Base-by-base conservation (phyloP, 2,113 vertebrate genomes). In the Carollia perspicillata region DNA sequence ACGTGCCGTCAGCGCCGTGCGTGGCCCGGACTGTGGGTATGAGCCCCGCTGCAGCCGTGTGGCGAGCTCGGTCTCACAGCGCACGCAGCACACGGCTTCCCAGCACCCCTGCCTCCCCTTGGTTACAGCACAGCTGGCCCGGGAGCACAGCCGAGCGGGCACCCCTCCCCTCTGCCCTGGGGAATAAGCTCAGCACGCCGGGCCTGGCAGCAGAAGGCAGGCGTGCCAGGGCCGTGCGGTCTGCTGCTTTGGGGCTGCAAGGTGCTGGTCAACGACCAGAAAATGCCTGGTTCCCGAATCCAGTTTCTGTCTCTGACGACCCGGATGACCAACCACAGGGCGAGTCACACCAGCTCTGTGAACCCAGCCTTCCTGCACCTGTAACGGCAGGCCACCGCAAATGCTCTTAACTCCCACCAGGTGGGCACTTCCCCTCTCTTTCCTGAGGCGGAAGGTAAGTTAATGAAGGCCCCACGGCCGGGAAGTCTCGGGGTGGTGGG, bases 401-500 rank as follows among this genome's bases (percentile, higher is more conserved):
- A 20, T 51, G 44, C 44, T 33, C 71, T 58, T 5, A 35, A 35
- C 2, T 6, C 10, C 55, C 58, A 40, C 35, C 84, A 11, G 30
- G 26, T 35, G 28, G 51, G 13, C 13, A 5, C 12, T 17, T 17
- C 20, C 2, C 22, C 12, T 37, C 42, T 4, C n/a, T 18, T 47
- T 18, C 40, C 33, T 20, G 63, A 51, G 4, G 11, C 30, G 30
- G 55, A 2, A 88, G 49, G 33, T 30, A 20, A 11, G 12, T 5
- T 11, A n/a, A 23, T 42, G 44, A 8, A 74, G 16, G n/a, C 51
- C 14, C 22, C 1, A 33, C n/a, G 30, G 22, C 84, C 0, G 0
- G 1, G 63, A 14, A 1, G 13, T 26, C 44, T 33, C 0, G 1
- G 0, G 8, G 30, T 0, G 0, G 20, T 1, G 1, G 16, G 5